Percentiles rank a stretch among this genome's conserved stretches.
Evolutionary conservation across 2,113 vertebrate species (phyloP).

Genomic region (Halcyon malimbica): DNA sequence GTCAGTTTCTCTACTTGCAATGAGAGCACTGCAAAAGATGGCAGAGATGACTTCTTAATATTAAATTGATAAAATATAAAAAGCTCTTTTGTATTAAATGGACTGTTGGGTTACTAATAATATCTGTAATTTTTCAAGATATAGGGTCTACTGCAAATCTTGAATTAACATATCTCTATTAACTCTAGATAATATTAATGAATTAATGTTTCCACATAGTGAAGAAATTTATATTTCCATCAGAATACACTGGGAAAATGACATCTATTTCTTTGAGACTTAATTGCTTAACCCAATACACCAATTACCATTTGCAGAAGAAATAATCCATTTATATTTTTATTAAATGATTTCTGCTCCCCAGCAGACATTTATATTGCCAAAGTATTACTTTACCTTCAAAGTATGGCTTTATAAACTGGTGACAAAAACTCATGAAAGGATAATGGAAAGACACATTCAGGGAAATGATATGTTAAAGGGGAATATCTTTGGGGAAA

Average conservation of each 20-base stretch:
- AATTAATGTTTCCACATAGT: not conserved
- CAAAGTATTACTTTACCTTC: not conserved
- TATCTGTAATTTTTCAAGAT: not conserved
- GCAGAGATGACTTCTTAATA: not conserved
- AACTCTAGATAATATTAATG: not conserved
- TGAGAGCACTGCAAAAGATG: not conserved
- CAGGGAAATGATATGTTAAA: not conserved
- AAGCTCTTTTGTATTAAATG: not conserved
- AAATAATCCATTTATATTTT: not conserved
- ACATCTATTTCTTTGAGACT: not conserved
- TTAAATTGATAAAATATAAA: not conserved
- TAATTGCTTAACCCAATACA: not conserved
- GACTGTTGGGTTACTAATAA: not conserved
- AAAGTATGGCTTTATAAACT: not conserved
- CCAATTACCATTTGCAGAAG: not conserved
- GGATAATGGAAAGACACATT: not conserved
- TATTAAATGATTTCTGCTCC: not conserved
- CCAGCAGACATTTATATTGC: not conserved
- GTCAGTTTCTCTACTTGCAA: not conserved
- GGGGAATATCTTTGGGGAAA: not conserved
- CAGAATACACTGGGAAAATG: not conserved
- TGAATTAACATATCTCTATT: not conserved
- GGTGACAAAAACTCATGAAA: not conserved
- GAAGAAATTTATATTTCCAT: not conserved
- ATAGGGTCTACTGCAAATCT: not conserved